phyloP scores from a whole-genome alignment of 2,797 vertebrate species.

The Coilia nasus region DNA sequence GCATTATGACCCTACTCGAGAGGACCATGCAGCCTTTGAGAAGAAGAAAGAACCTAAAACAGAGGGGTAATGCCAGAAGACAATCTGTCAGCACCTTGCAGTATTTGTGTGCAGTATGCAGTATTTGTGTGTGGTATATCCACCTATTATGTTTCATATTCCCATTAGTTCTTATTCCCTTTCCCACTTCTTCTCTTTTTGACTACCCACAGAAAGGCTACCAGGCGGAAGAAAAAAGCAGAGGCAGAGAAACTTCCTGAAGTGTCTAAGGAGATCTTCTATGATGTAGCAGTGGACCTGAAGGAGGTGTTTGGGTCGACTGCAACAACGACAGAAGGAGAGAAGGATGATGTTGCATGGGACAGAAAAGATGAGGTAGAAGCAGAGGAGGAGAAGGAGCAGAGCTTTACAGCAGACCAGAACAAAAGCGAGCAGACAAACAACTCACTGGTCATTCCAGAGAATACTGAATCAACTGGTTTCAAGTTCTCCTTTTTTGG shows the following conservation, averaged over 20 bases:
- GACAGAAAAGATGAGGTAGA: slow-evolving; percentile 60
- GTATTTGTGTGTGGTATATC: neutral
- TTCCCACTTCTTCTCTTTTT: neutral
- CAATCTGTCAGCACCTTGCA: neutral
- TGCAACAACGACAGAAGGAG: neutral
- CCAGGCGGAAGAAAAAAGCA: slow-evolving; percentile 80
- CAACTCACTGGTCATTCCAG: neutral
- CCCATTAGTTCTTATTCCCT: neutral
- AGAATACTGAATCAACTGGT: slow-evolving; percentile 48
- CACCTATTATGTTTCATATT: neutral
- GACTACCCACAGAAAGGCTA: slow-evolving; percentile 75
- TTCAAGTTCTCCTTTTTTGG: slow-evolving; percentile 93
- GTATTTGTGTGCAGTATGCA: no score
- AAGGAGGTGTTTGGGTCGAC: slow-evolving; percentile 80
- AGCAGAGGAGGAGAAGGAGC: slow-evolving; percentile 49
- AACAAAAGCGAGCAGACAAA: slow-evolving; percentile 23
- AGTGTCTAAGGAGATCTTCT: slow-evolving; percentile 87
- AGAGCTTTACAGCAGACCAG: neutral
- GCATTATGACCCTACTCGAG: slow-evolving; percentile 90
- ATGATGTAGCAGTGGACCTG: slow-evolving; percentile 79
- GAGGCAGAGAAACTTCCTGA: slow-evolving; percentile 84
- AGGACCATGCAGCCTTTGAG: slow-evolving; percentile 88
- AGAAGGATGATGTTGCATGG: slow-evolving; percentile 53
- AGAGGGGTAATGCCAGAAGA: slow-evolving; percentile 78
- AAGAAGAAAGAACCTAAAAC: slow-evolving; percentile 72